Percentiles rank a stretch among this genome's conserved stretches.
Evolutionary conservation across 1,140 invertebrate species (phyloP).

Genomic region (Medauroidea extradentata): DNA sequence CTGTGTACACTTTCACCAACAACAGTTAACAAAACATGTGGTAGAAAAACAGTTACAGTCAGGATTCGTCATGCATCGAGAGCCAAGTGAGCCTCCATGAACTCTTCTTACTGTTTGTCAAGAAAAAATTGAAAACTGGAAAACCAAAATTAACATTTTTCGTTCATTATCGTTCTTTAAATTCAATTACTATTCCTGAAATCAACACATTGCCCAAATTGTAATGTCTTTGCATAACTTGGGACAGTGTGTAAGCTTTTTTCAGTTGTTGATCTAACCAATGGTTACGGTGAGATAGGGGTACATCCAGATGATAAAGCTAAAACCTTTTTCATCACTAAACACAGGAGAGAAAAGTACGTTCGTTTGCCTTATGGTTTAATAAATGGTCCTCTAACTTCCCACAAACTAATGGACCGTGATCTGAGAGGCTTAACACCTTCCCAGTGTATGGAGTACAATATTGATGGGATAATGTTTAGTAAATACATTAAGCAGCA

Average conservation of each 20-base stretch:
- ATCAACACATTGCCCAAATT: constrained; percentile 29
- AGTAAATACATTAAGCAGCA: constrained; percentile 33
- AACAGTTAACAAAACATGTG: too few species aligned
- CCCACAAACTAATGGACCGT: constrained; percentile 33
- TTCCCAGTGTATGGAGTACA: constrained; percentile 35
- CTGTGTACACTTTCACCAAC: too few species aligned
- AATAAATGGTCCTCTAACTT: constrained; percentile 28
- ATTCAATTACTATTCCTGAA: not conserved
- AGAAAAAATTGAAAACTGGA: not conserved
- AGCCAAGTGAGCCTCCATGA: not conserved
- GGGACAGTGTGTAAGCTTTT: constrained; percentile 37
- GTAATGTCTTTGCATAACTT: constrained; percentile 44
- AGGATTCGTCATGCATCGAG: too few species aligned
- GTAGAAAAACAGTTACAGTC: too few species aligned
- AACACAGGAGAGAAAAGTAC: constrained; percentile 38
- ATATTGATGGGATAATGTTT: constrained; percentile 43
- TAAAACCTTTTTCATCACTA: constrained; percentile 44
- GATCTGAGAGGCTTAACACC: constrained; percentile 33
- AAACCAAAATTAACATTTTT: not conserved
- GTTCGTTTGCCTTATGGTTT: constrained; percentile 30
- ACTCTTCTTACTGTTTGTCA: not conserved
- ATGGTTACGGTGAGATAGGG: constrained; percentile 48
- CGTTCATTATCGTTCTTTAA: not conserved
- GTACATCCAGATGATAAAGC: constrained; percentile 33
- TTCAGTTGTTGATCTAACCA: constrained; percentile 41